These are phyloP conservation scores for Catocala nupta DNA, from an alignment of 2,888 invertebrate genomes.

Conservation along the genomic window DNA sequence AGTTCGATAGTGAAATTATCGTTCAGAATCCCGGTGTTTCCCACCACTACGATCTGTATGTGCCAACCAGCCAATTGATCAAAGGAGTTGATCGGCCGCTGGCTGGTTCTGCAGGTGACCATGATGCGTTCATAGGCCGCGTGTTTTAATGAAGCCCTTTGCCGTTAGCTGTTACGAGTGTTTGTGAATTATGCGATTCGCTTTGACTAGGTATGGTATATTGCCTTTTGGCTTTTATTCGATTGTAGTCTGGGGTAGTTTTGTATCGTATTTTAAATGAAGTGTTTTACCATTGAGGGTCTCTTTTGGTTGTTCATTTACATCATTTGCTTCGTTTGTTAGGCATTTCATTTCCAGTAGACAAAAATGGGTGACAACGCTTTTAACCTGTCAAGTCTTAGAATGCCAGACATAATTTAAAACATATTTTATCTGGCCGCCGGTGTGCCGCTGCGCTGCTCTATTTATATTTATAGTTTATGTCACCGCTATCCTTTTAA, in stretches of 20 bases:
- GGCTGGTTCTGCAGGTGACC: conserved; percentile 49
- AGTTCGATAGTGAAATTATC: too few species aligned
- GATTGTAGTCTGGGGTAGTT: neutral
- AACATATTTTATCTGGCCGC: too few species aligned
- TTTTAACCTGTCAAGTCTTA: too few species aligned
- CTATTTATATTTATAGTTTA: too few species aligned
- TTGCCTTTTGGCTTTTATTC: neutral
- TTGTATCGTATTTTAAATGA: neutral
- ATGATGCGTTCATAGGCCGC: conserved; percentile 46
- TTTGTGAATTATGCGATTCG: conserved; percentile 26
- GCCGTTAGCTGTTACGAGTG: conserved; percentile 21
- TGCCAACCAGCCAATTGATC: conserved; percentile 51
- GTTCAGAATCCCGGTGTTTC: neutral
- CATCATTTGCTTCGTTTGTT: too few species aligned
- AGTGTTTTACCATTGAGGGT: too few species aligned
- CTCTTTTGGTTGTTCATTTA: too few species aligned
- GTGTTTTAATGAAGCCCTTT: conserved; percentile 51
- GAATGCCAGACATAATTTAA: too few species aligned
- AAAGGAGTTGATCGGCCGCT: conserved; percentile 53
- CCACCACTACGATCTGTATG: conserved; percentile 29
- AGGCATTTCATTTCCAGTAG: too few species aligned
- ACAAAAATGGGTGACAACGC: too few species aligned
- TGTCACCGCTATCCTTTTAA: too few species aligned
- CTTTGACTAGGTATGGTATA: neutral
- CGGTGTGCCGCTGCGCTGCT: too few species aligned